Evolutionary conservation across 2,888 invertebrate genomes (phyloP), one percentile per base, ranked within the genome.

Genomic region (Parascotia fuliginaria): DNA sequence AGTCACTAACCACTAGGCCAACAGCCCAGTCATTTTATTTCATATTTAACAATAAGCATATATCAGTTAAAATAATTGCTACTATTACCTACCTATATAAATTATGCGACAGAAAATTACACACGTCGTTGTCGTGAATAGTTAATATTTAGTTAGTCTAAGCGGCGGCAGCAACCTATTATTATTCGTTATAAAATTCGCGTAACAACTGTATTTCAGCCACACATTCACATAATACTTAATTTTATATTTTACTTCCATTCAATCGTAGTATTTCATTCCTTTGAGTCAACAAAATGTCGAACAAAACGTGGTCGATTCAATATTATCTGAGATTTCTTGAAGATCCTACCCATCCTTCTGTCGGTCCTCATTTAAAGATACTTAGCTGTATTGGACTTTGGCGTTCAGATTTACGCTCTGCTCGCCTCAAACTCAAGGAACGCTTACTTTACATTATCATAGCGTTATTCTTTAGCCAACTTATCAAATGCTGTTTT

Each of bases 341-440:
- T 1, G 81, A 85, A 58, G 71, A 85, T 37, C 59, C 77, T 2
- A 58, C 55, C 4, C 62, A 85, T 33, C 86, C 86, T 1, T 82
- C 83, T 2, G 55, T 85, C 0, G 85, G 84, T 0, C 83, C 82
- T 1, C 77, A 83, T 54, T 64, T 87, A 0, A 64, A 74, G 12
- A 42, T 83, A 0, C 49, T 86, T 4, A 60, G 56, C 1, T 55
- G 75, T 0, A 63, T 64, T 6, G 87, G 87, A 0, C 49, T 85
- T 5, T 85, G 82, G 83, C 77, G 79, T 40, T 76, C 82, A 0
- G 53, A 76, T n/a, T 41, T 56, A 13, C 64, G 65, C 9, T 58
- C 71, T 2, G 36, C 27, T 9, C n/a, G 33, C 2, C 51, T 70
- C 1, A 73, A 65, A 22, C 48, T 81, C 2, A 86, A 83, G 57